Base-by-base conservation (phyloP, 1,140 invertebrate species). In the Drosophila virilis region DNA sequence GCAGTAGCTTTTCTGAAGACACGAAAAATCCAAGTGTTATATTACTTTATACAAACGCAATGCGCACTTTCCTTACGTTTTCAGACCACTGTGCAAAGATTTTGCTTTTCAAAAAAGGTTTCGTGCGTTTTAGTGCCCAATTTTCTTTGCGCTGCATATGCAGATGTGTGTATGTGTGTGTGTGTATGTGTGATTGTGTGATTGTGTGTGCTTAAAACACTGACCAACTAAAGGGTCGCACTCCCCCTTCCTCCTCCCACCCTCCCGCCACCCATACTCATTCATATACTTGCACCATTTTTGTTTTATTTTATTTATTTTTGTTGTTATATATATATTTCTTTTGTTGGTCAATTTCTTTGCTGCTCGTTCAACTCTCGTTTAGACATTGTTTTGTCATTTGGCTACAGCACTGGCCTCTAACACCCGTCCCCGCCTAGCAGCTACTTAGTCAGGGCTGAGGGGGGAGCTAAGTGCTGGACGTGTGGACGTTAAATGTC, bases 341-440 rank as follows among this genome's bases (percentile, higher is more conserved):
- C 64, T 73, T 77, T 75, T 82, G 75, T 75, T 67, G 45, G 71
- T 62, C 64, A 55, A 74, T 78, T 78, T 70, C 55, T 71, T 66
- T 61, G 75, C 66, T 75, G 66, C 64, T 82, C 82, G 78, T 88
- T 86, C 65, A 78, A 75, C 67, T 76, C 83, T 83, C 83, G 83
- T 86, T 86, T 79, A 88, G 79, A 83, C 83, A 82, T 88, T 83
- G 80, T 86, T 88, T 86, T 86, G 83, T 86, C 83, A 88, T 83
- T 88, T 72, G 60, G 62, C 54, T 52, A 59, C 62, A 66, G 32
- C 46, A 17, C 9, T 32, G 43, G 51, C 43, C 68, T 40, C 42
- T 2, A 8, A 1, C 9, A 37, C 9, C 7, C 42, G 2, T 32
- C 35, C 28, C 43, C 48, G 13, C 6, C 48, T 40, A 15, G 8